These are phyloP conservation scores for Electrophaes corylata DNA, from an alignment of 2,888 invertebrate genomes.

Conservation along the genomic window DNA sequence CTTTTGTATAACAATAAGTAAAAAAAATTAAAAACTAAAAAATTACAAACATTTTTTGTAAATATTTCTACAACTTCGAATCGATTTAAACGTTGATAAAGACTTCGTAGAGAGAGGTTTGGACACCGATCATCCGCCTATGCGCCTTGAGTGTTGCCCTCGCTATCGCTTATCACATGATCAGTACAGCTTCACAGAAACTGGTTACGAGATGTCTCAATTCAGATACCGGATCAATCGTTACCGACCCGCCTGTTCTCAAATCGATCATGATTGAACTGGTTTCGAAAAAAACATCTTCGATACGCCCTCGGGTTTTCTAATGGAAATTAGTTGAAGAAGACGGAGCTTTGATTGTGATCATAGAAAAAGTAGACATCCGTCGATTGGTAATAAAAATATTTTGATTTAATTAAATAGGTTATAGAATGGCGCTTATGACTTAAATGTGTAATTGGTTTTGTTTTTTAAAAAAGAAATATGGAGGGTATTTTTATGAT, in stretches of 20 bases:
- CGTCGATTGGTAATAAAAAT: conserved; percentile 25
- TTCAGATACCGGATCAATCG: conserved; percentile 80
- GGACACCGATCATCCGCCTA: too few species aligned
- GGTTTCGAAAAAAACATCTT: conserved; percentile 65
- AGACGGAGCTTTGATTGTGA: conserved; percentile 23
- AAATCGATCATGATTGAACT: conserved; percentile 74
- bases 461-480: neutral
- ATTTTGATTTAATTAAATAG: conserved; percentile 35
- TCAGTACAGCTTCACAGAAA: conserved; percentile 59
- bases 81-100: too few species aligned
- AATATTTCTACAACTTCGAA: too few species aligned
- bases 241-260: conserved; percentile 73
- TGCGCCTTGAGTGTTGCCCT: neutral
- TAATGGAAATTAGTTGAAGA: conserved; percentile 38
- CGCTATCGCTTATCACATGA: conserved; percentile 47
- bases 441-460: neutral
- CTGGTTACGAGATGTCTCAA: conserved; percentile 82
- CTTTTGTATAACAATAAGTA: neutral
- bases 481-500: too few species aligned
- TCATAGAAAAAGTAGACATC: conserved; percentile 19
- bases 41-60: too few species aligned
- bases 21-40: too few species aligned
- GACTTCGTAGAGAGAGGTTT: too few species aligned
- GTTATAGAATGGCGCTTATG: neutral
- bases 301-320: conserved; percentile 34